Conservation (phyloP, 2,888 invertebrate species). For the Ectemnius continuus region DNA sequence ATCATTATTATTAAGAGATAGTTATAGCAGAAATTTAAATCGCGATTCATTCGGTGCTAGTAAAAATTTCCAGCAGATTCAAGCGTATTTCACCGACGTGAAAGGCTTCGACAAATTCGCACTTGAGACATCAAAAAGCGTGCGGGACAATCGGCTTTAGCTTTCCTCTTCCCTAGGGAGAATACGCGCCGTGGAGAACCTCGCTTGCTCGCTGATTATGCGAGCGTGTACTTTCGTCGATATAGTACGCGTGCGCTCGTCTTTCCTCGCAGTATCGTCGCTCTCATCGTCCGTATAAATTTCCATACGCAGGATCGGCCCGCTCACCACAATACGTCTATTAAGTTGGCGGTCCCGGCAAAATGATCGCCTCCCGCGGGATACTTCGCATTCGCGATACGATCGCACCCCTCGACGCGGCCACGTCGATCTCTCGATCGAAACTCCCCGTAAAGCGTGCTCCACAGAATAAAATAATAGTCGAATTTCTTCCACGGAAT, state of each 20-base stretch:
- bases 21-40: too few relatives aligned
- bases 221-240: background rate
- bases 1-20: too few relatives aligned
- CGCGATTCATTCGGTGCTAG: too few relatives aligned
- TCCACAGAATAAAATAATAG: too few relatives aligned
- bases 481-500: too few relatives aligned
- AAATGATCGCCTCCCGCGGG: constrained; percentile 40
- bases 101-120: constrained; percentile 56
- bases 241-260: constrained; percentile 18
- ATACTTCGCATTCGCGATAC: constrained; percentile 28
- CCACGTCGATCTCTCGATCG: constrained; percentile 30
- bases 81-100: too few relatives aligned
- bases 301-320: constrained; percentile 67
- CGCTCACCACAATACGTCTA: constrained; percentile 67
- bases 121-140: constrained; percentile 69
- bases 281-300: constrained; percentile 72
- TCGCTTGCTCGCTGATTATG: constrained; percentile 8
- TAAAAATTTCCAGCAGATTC: too few relatives aligned
- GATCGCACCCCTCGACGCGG: constrained; percentile 47
- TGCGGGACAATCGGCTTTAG: constrained; percentile 46
- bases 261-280: constrained; percentile 56
- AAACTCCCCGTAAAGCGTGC: too few relatives aligned
- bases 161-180: background rate
- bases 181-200: background rate
- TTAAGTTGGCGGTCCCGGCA: constrained; percentile 56